Percentiles rank a stretch among this genome's conserved stretches.
Conservation (phyloP, 2,888 invertebrate genomes). For the Bembecia ichneumoniformis region DNA sequence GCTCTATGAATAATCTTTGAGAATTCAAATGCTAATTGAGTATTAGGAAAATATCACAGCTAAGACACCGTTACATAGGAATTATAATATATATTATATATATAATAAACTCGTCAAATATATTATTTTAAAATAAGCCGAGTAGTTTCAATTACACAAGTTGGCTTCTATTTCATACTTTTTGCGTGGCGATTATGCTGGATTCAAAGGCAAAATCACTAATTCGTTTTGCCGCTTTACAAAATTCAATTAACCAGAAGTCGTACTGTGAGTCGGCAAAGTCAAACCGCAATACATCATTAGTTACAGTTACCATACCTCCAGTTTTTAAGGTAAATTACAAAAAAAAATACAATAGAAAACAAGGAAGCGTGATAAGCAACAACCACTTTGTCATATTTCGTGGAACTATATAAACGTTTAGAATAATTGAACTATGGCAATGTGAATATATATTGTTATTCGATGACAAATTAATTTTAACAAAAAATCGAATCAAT, state of each 20-base stretch:
- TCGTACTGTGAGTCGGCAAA: constrained; percentile 19
- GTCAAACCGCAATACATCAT: constrained; percentile 21
- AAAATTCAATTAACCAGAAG: constrained; percentile 32
- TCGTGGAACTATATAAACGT: constrained; percentile 10
- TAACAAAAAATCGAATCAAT: too few relatives aligned
- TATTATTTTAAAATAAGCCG: too few relatives aligned
- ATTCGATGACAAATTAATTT: too few relatives aligned
- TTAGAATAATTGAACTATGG: constrained; percentile 5
- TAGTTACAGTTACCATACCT: constrained; percentile 29
- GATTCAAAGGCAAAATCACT: constrained; percentile 18
- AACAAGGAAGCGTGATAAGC: constrained; percentile 12
- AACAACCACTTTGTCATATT: constrained; percentile 14
- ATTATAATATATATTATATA: too few relatives aligned
- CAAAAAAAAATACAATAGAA: constrained; percentile 20
- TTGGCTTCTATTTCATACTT: too few relatives aligned
- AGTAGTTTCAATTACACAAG: too few relatives aligned
- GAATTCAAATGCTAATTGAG: too few relatives aligned
- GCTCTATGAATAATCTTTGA: too few relatives aligned
- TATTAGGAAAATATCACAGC: too few relatives aligned
- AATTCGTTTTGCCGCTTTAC: constrained; percentile 27
- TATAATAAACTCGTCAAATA: too few relatives aligned
- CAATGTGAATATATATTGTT: too few relatives aligned
- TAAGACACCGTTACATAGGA: too few relatives aligned
- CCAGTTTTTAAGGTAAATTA: constrained; percentile 17
- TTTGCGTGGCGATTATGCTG: neutral